Conservation (phyloP, 2,113 vertebrate genomes). For the Clupea harengus region DNA sequence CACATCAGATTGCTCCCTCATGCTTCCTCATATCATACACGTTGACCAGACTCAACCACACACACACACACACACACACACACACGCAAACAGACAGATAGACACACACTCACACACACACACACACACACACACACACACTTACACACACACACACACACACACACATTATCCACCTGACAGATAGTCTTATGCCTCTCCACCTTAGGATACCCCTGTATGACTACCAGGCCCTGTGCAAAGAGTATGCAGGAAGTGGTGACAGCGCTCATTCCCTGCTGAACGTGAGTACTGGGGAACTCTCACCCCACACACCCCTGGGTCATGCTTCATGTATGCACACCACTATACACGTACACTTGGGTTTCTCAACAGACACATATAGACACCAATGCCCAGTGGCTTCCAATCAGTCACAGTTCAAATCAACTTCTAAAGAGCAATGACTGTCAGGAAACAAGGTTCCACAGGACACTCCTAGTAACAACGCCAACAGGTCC, state of each 20-base stretch:
- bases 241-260: slow-evolving; percentile 88
- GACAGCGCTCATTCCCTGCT: slow-evolving; percentile 83
- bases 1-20: too few species aligned
- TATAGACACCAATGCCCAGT: background rate
- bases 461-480: too few species aligned
- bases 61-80: too few species aligned
- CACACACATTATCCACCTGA: background rate
- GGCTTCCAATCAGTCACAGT: background rate
- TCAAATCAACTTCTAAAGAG: background rate
- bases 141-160: background rate
- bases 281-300: slow-evolving; percentile 78
- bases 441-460: too few species aligned
- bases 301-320: background rate
- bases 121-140: background rate
- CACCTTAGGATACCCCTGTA: slow-evolving; percentile 86
- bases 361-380: background rate
- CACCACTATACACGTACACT: background rate
- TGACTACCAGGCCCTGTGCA: slow-evolving; percentile 96
- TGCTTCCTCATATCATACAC: too few species aligned
- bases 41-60: too few species aligned
- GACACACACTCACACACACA: too few species aligned
- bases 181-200: background rate
- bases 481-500: too few species aligned
- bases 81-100: too few species aligned
- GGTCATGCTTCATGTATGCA: background rate